These are phyloP conservation scores for Drosophila willistoni DNA, from an alignment of 1,140 invertebrate genomes.

Conservation along the genomic window DNA sequence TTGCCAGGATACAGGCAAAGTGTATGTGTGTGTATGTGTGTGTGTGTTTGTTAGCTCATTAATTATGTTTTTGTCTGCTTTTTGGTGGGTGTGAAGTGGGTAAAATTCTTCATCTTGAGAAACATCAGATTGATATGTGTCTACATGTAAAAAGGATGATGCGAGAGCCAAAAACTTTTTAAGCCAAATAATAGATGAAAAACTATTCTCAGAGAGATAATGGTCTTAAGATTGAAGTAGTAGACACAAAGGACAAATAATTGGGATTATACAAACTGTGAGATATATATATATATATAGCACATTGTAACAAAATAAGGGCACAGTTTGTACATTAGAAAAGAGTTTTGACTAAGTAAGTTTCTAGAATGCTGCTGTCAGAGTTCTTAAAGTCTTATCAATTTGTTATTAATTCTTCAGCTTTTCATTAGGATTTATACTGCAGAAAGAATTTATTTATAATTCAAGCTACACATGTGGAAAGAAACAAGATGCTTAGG, in stretches of 20 bases:
- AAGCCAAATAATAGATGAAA: constrained; percentile 12
- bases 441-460: no score
- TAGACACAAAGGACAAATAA: background rate
- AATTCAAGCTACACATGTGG: no score
- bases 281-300: no score
- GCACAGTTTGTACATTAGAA: no score
- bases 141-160: background rate
- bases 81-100: constrained; percentile 5
- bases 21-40: constrained; percentile 17
- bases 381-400: no score
- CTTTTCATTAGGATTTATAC: no score
- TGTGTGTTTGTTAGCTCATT: constrained; percentile 58
- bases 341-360: no score
- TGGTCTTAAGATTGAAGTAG: background rate
- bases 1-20: constrained; percentile 9
- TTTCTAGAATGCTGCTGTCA: no score
- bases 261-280: background rate
- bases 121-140: constrained; percentile 9
- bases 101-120: constrained; percentile 15
- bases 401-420: no score
- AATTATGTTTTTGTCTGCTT: constrained; percentile 62
- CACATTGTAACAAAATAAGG: no score
- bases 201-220: constrained; percentile 13
- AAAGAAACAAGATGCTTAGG: no score
- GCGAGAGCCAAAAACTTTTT: background rate